Evolutionary conservation across 2,113 vertebrate species (phyloP), one percentile per base, ranked within the genome.

Genomic region (Rhegmatorhina hoffmannsi): DNA sequence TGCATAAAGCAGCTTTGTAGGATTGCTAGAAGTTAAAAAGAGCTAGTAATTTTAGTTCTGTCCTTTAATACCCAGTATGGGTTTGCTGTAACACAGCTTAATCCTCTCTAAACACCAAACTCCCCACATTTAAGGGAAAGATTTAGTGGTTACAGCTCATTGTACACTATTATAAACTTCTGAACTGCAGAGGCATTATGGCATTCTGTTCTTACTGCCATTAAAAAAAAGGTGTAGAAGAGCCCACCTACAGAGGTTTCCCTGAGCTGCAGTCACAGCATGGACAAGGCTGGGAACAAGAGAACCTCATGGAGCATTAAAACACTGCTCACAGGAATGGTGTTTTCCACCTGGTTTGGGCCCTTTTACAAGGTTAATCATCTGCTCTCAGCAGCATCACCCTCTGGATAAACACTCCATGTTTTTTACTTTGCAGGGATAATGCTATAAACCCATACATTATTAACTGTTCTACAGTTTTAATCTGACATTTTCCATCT

Each of bases 231-330:
- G 12, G 7, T 17, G 17, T 11, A 58, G 40, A 73, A 25, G 44
- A 77, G n/a, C 46, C 63, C 3, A 1, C 24, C 44, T 28, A 2
- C 9, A 3, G 23, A 38, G 1, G 1, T 62, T 68, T 58, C 49
- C 13, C 49, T 26, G 18, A n/a, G 24, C 52, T 59, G 56, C n/a
- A 28, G 17, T 53, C 69, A n/a, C 18, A 52, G 58, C 50, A 64
- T 11, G 33, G 31, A 23, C 20, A 44, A 33, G 5, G 25, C 23
- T 63, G 14, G 11, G 13, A 67, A 11, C n/a, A 31, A 43, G 40
- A 69, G 44, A 74, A 19, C 13, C 20, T 58, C 3, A 0, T 0
- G 0, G 29, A 67, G 34, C 17, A 47, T 4, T 28, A 55, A 23
- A 82, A 11, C 13, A 59, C 4, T 2, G 4, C 19, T 50, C 67